Evolutionary conservation across 2,888 invertebrate species (phyloP).

Genomic region (Salticus scenicus): DNA sequence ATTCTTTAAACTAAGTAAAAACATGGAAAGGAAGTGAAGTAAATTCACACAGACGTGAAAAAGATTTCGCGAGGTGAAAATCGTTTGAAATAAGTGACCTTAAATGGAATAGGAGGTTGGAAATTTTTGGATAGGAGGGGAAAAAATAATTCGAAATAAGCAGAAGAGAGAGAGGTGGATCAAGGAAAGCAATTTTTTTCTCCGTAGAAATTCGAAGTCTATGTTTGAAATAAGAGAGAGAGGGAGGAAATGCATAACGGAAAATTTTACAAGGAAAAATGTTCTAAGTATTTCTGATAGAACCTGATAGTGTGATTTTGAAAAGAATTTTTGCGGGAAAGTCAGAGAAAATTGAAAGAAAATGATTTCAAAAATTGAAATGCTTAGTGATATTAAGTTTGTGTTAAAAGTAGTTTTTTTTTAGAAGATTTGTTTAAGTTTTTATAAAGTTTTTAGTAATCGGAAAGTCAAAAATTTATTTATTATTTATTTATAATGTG

Average conservation of each 20-base stretch:
- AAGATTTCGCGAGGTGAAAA: not conserved
- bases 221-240: too few relatives aligned
- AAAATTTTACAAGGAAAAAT: not conserved
- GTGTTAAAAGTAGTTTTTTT: too few relatives aligned
- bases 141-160: constrained; percentile 2
- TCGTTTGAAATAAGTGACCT: constrained; percentile 13
- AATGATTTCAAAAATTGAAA: not conserved
- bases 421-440: too few relatives aligned
- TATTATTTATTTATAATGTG: too few relatives aligned
- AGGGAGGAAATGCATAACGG: too few relatives aligned
- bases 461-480: too few relatives aligned
- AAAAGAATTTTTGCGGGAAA: not conserved
- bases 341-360: not conserved
- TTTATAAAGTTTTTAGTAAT: too few relatives aligned
- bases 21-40: constrained; percentile 12
- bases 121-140: not conserved
- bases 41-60: not conserved
- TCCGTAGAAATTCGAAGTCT: too few relatives aligned
- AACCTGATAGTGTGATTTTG: not conserved
- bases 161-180: not conserved
- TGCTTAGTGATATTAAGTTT: not conserved
- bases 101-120: constrained; percentile 15
- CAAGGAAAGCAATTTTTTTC: too few relatives aligned
- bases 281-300: not conserved
- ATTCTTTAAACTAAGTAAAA: not conserved